Base-by-base conservation (phyloP, 2,888 invertebrate genomes). In the Suillia variegata region DNA sequence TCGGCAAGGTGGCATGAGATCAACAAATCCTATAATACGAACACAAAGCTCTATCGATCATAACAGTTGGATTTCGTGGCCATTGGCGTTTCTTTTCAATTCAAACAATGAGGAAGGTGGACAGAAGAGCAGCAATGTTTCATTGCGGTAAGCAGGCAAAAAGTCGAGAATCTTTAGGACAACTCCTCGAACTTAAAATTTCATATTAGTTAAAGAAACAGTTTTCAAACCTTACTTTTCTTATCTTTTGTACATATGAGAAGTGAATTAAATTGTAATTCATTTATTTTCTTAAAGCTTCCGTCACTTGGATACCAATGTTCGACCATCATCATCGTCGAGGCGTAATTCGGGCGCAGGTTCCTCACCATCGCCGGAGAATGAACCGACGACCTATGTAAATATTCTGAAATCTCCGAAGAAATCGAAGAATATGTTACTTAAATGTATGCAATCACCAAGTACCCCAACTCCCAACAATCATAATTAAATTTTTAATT, bases 31-130 rank as follows among this genome's bases (percentile, higher is more conserved):
- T 0, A 78, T 74, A n/a, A 82, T 82, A 68, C 77, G 81, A 47
- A 79, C 79, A 12, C 80, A 82, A 64, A 73, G 75, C 34, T 72
- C 75, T 17, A 73, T 71, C 26, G 89, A 89, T 75, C 86, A 88
- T 45, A 77, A 74, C 17, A 92, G 94, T 0, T 95, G 94, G 94
- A 94, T 95, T 74, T 94, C 94, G 79, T 94, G 94, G 94, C 95
- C 95, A 3, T 83, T 95, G 61, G 94, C 93, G 8, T 93, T 94
- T 80, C 87, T 95, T 72, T 91, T 94, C 82, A 92, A 93, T 80
- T 74, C 76, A 38, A 73, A 66, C 62, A 90, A 90, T 69, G 89
- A 88, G 57, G 88, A 90, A 67, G 85, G 87, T 34, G 80, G 84
- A 42, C 81, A 84, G 17, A 68, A 73, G 49, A 62, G 61, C 64